Base-by-base conservation (phyloP, 30 jellyfish, hydroid and myxozoan genomes). In the Sanderia malayensis region DNA sequence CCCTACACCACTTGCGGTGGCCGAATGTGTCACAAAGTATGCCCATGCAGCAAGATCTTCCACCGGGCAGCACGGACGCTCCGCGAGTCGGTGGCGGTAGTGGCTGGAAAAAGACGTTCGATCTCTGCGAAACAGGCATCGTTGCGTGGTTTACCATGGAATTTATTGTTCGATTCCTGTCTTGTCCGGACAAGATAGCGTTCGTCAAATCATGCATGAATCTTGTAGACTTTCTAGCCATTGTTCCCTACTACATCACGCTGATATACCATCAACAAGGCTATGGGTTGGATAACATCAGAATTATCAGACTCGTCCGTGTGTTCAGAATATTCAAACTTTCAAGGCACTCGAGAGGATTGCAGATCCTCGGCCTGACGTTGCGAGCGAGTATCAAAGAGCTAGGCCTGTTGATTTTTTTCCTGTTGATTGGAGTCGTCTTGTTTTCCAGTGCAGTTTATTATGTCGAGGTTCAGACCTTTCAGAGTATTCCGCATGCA, bases 101-200 rank as follows among this genome's bases (percentile, higher is more conserved):
- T 37, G 13, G 59, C 67, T 90, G 98, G 98, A 46, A 66, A 27
- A 58, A 60, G 32, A 67, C 75, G 0, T 90, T 90, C 31, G 92
- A 71, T 19, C 58, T 65, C 19, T 76, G 86, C 52, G 98, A 90
- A 49, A 73, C 85, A 19, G 89, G 94, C 17, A 85, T 84, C 58
- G 96, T 83, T 9, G 81, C 96, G 11, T 92, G 98, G 98, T 92
- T 92, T 46, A 84, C 96, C 9, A 46, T 83, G 58, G 98, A 92
- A 53, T 85, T 92, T 52, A 31, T 84, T 2, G 86, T 80, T 31
- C 81, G 98, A 8, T 75, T 92, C 18, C 62, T 82, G 17, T 63
- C 96, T 2, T 84, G 87, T 19, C 98, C 96, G 27, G 81, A 83
- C 45, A 92, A 92, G 73, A 29, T 63, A 44, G 74, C 87, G 10